Conservation (phyloP, 2,113 vertebrate genomes). For the Athene noctua region DNA sequence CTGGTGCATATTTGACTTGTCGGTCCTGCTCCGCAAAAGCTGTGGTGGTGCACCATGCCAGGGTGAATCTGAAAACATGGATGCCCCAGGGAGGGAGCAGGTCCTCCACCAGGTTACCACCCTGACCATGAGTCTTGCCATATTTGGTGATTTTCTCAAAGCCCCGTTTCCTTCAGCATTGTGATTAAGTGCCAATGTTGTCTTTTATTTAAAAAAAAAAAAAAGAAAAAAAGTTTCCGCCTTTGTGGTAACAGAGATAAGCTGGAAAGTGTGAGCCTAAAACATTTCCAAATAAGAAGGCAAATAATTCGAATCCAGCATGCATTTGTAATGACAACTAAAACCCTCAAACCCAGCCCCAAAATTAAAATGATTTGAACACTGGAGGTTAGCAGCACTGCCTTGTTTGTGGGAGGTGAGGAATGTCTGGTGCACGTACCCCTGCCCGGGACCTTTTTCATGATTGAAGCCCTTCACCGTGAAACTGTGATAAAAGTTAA, state of each 20-base stretch:
- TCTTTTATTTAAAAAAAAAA: neutral
- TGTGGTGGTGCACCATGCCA: neutral
- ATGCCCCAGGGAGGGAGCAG: neutral
- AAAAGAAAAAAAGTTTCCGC: neutral
- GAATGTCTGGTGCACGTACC: neutral
- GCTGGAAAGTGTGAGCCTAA: neutral
- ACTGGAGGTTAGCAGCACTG: neutral
- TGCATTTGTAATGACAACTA: neutral
- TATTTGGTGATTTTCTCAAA: constrained; percentile 14
- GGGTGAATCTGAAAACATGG: neutral
- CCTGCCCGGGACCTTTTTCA: neutral
- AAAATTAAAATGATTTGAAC: neutral
- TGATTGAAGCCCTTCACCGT: neutral
- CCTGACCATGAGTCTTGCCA: neutral
- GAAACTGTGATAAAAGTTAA: neutral
- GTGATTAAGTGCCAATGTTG: constrained; percentile 12
- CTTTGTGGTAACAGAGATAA: constrained; percentile 40
- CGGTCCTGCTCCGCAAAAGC: neutral
- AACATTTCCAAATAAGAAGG: neutral
- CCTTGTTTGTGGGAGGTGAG: neutral
- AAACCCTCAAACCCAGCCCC: neutral
- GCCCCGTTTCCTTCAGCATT: neutral
- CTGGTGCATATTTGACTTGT: neutral
- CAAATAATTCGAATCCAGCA: neutral
- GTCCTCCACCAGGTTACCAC: neutral